Conservation (phyloP, 2,113 vertebrate genomes). For the Daubentonia madagascariensis region DNA sequence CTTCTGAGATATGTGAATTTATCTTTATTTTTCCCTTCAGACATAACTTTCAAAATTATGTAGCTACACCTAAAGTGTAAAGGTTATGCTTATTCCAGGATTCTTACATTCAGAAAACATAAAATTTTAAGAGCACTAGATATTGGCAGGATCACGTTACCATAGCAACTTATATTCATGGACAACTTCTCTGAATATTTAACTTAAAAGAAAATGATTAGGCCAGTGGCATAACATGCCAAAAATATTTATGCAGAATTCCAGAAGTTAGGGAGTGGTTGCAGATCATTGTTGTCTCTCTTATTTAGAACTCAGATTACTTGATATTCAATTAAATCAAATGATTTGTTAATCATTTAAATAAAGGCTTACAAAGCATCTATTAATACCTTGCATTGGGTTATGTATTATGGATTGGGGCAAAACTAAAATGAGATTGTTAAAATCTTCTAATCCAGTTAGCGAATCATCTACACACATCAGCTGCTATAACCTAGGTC, state of each 20-base stretch:
- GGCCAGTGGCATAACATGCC: not conserved
- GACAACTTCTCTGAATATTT: constrained; percentile 25
- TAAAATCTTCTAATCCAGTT: not conserved
- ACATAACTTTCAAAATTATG: not conserved
- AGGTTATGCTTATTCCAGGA: constrained; percentile 20
- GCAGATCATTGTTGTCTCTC: not conserved
- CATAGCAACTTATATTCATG: constrained; percentile 11
- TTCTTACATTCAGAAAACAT: not conserved
- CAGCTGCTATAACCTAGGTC: not conserved
- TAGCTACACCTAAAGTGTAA: not conserved
- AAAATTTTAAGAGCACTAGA: constrained; percentile 6
- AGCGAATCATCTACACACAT: not conserved
- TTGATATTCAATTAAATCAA: not conserved
- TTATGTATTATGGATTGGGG: not conserved
- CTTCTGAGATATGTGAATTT: not conserved
- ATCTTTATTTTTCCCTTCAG: not conserved
- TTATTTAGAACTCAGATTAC: not conserved
- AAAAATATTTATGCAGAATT: not conserved
- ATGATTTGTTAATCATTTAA: not conserved
- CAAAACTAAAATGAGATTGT: not conserved
- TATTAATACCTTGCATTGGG: not conserved
- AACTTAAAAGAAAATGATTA: constrained; percentile 14
- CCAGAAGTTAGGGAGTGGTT: not conserved
- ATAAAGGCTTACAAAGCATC: not conserved
- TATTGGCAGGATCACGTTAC: not conserved